A percentile compares a stretch with the other conserved stretches of the same genome.
Conservation (phyloP, 1,140 invertebrate genomes). For the Pseudoatta argentina region DNA sequence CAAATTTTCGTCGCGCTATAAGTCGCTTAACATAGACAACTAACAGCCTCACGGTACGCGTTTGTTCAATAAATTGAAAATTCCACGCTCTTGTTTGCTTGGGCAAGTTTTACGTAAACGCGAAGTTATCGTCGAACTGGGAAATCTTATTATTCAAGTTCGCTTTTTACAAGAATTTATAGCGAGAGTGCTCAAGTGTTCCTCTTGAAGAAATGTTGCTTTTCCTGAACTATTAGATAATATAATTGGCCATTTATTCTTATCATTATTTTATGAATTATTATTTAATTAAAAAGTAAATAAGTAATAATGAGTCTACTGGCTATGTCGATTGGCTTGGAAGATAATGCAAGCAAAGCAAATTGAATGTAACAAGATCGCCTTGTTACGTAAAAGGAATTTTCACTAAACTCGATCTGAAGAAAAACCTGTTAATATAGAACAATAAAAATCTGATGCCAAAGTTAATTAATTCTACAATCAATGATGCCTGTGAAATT, state of each 20-base stretch:
- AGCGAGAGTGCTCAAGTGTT: conserved; percentile 1
- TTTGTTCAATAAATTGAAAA: conserved; percentile 52
- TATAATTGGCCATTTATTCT: conserved; percentile 48
- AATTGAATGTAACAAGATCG: conserved; percentile 39
- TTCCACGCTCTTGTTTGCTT: conserved; percentile 16
- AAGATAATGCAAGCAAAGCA: conserved; percentile 11
- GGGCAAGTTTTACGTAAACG: conserved; percentile 25
- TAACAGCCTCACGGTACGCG: conserved; percentile 5
- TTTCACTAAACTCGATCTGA: conserved; percentile 14
- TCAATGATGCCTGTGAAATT: conserved; percentile 19
- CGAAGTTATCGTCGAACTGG: conserved; percentile 36
- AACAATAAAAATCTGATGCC: conserved; percentile 19
- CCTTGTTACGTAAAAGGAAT: conserved; percentile 14
- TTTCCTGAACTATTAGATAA: conserved; percentile 27
- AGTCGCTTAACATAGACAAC: conserved; percentile 10
- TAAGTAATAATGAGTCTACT: conserved; percentile 2
- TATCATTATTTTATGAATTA: conserved; percentile 31
- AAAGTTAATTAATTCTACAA: conserved; percentile 32
- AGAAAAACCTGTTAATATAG: not conserved
- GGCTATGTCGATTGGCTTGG: conserved; percentile 13
- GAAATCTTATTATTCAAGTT: conserved; percentile 53
- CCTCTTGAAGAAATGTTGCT: not conserved
- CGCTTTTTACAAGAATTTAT: conserved; percentile 45
- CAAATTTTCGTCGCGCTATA: not conserved
- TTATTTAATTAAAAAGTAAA: conserved; percentile 47